These are phyloP conservation scores for Meiosimyza platycephala DNA, from an alignment of 2,888 invertebrate genomes.

Conservation along the genomic window DNA sequence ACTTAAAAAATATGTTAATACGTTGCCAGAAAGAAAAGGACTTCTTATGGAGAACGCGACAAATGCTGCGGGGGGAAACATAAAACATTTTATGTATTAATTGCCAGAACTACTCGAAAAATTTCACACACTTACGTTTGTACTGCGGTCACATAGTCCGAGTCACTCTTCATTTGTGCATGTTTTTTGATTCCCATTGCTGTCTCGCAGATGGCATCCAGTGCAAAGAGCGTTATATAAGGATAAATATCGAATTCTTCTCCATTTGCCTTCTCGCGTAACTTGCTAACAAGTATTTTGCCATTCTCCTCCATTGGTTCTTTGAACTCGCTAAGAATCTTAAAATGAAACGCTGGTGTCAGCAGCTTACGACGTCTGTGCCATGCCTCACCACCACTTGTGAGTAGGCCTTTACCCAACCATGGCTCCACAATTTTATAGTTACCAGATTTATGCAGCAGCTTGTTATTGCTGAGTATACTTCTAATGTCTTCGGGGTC, in stretches of 20 bases:
- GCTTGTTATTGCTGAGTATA: slow-evolving; percentile 56
- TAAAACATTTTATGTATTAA: background rate
- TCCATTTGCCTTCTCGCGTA: slow-evolving; percentile 66
- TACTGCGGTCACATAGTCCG: slow-evolving; percentile 79
- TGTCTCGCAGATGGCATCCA: slow-evolving; percentile 71
- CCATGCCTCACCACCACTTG: slow-evolving; percentile 71
- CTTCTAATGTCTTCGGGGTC: slow-evolving; percentile 60
- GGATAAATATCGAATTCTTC: slow-evolving; percentile 71
- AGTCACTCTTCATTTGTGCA: slow-evolving; percentile 76
- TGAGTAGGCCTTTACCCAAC: slow-evolving; percentile 63
- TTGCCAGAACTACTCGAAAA: background rate
- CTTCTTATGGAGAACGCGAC: slow-evolving; percentile 57
- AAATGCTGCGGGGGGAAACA: slow-evolving; percentile 52
- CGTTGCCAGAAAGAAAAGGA: slow-evolving; percentile 64
- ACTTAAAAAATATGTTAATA: slow-evolving; percentile 52
- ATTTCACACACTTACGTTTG: slow-evolving; percentile 71
- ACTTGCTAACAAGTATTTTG: slow-evolving; percentile 68
- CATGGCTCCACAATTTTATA: slow-evolving; percentile 58
- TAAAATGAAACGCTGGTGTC: slow-evolving; percentile 85
- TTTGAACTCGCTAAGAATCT: slow-evolving; percentile 79
- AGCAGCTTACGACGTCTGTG: slow-evolving; percentile 77
- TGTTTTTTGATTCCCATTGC: slow-evolving; percentile 84
- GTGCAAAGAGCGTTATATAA: slow-evolving; percentile 68
- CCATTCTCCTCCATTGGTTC: slow-evolving; percentile 78
- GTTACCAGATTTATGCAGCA: slow-evolving; percentile 58